These are phyloP conservation scores for Zapus hudsonius DNA, from an alignment of 2,113 vertebrate genomes.

Conservation along the genomic window DNA sequence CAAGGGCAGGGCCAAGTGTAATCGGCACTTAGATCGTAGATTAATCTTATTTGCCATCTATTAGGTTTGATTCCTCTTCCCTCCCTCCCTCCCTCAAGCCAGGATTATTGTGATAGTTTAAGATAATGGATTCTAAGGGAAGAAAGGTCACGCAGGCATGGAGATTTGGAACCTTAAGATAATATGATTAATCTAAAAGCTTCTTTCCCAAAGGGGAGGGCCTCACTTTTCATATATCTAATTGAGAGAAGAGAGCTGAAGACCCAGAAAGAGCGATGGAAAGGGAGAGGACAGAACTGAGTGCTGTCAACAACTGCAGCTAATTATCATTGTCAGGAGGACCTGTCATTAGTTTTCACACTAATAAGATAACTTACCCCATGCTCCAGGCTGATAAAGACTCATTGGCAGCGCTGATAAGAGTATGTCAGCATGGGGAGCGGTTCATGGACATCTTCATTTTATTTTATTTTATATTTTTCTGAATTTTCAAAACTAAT, in stretches of 20 bases:
- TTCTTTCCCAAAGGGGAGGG: constrained; percentile 94
- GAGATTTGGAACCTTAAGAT: constrained; percentile 99
- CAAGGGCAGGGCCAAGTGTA: constrained; percentile 99
- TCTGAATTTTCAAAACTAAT: constrained; percentile 34
- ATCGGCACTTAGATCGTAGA: constrained; percentile 99
- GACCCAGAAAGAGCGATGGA: constrained; percentile 79
- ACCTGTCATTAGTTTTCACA: constrained; percentile 78
- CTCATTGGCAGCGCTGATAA: constrained; percentile 69
- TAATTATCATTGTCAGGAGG: constrained; percentile 84
- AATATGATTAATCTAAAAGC: constrained; percentile 99
- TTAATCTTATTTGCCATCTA: constrained; percentile 99
- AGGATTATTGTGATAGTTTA: constrained; percentile 99
- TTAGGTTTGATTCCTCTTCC: constrained; percentile 99
- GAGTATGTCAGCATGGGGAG: constrained; percentile 62
- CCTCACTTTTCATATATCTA: constrained; percentile 93
- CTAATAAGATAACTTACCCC: constrained; percentile 70
- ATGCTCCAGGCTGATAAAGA: constrained; percentile 70
- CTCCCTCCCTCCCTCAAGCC: constrained; percentile 97
- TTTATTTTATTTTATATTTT: constrained; percentile 20
- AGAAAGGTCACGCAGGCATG: constrained; percentile 96
- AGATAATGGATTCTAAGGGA: constrained; percentile 99
- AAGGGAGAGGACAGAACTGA: constrained; percentile 77
- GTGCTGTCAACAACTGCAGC: constrained; percentile 87
- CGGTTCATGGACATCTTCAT: background rate
- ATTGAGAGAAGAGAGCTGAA: constrained; percentile 90